Evolutionary conservation across 2,888 invertebrate species (phyloP).

Genomic region (Torymus tubicola): DNA sequence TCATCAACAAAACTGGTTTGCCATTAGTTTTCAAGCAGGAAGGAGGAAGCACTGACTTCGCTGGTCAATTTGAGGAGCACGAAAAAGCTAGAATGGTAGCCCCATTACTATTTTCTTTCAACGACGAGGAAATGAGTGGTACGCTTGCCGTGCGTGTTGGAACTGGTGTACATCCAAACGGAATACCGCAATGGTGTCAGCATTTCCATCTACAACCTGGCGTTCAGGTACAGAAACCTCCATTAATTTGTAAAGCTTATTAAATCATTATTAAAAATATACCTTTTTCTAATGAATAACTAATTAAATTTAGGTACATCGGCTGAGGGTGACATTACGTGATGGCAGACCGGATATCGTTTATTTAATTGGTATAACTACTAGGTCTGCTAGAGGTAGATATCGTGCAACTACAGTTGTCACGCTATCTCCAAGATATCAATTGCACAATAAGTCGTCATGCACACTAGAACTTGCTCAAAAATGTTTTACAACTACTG

Average conservation of each 20-base stretch:
- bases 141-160: slow-evolving; percentile 89
- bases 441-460: slow-evolving; percentile 91
- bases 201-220: slow-evolving; percentile 91
- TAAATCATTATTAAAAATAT: not conserved
- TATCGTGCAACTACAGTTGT: slow-evolving; percentile 95
- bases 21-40: slow-evolving; percentile 97
- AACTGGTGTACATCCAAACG: slow-evolving; percentile 79
- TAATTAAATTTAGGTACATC: slow-evolving; percentile 69
- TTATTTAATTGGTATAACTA: slow-evolving; percentile 92
- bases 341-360: slow-evolving; percentile 84
- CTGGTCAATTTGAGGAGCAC: slow-evolving; percentile 96
- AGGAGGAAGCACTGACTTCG: slow-evolving; percentile 85
- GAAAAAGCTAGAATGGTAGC: slow-evolving; percentile 95
- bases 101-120: slow-evolving; percentile 95
- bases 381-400: slow-evolving; percentile 90
- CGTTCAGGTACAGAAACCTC: slow-evolving; percentile 80
- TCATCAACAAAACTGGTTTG: slow-evolving; percentile 96
- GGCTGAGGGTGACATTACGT: slow-evolving; percentile 80
- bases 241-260: not conserved
- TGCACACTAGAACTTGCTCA: slow-evolving; percentile 92
- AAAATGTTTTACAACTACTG: slow-evolving; percentile 86
- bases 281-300: not conserved
- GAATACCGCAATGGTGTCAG: slow-evolving; percentile 87
- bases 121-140: slow-evolving; percentile 91
- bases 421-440: slow-evolving; percentile 94